These are phyloP conservation scores for Drosophila antonietae DNA, from an alignment of 2,888 invertebrate species.

Conservation along the genomic window DNA sequence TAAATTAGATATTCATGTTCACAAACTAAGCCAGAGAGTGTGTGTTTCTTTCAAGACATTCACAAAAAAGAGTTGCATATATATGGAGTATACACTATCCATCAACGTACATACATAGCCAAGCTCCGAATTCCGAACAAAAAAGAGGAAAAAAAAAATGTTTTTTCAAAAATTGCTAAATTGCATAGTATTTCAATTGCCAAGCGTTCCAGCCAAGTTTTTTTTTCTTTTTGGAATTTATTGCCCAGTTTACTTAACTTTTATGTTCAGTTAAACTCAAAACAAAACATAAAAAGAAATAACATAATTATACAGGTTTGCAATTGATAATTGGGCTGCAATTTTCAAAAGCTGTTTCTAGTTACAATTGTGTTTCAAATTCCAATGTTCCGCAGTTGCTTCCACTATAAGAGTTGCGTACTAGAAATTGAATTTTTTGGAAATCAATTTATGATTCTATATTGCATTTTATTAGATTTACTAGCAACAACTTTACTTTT, in stretches of 20 bases:
- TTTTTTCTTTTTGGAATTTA: constrained; percentile 1
- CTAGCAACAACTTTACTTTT: not conserved
- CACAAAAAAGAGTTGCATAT: constrained; percentile 42
- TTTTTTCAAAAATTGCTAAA: constrained; percentile 8
- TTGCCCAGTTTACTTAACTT: constrained; percentile 5
- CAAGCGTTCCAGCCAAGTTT: constrained; percentile 1
- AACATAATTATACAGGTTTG: constrained; percentile 3
- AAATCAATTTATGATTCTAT: not conserved
- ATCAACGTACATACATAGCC: constrained; percentile 38
- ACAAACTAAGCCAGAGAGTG: constrained; percentile 74
- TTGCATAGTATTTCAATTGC: constrained; percentile 17
- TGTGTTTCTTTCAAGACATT: constrained; percentile 38
- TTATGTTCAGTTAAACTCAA: not conserved
- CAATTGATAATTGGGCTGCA: constrained; percentile 12
- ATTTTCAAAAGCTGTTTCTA: constrained; percentile 6
- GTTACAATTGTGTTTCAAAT: constrained; percentile 5
- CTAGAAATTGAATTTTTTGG: not conserved
- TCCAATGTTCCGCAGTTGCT: not conserved
- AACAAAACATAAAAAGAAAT: not conserved
- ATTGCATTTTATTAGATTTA: not conserved
- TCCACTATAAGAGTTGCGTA: not conserved
- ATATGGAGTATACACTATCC: constrained; percentile 44
- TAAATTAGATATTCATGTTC: constrained; percentile 49
- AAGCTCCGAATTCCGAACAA: constrained; percentile 36
- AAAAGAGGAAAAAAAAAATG: not conserved